Evolutionary conservation across 53 echinoderm and acorn worm species (phyloP).

Genomic region (Luidia sarsii): DNA sequence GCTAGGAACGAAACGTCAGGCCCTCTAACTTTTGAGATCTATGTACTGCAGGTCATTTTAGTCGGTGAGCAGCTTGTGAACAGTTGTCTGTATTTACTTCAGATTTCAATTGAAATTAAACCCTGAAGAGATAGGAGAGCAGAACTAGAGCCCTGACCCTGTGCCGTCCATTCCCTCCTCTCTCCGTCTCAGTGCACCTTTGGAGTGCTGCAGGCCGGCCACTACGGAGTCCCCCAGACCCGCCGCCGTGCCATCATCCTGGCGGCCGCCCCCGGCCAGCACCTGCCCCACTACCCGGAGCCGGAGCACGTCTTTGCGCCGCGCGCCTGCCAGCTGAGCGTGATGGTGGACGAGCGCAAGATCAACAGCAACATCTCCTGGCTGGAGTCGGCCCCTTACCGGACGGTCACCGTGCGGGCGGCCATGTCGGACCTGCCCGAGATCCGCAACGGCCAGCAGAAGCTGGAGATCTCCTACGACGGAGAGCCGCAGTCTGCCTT

Average conservation of each 20-base stretch:
- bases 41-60: too few species aligned
- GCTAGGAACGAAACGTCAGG: too few species aligned
- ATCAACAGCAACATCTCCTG: conserved; percentile 82
- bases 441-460: conserved; percentile 87
- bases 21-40: too few species aligned
- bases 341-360: conserved; percentile 85
- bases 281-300: conserved; percentile 92
- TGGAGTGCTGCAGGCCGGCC: conserved; percentile 96
- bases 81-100: too few species aligned
- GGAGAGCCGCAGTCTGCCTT: conserved; percentile 96
- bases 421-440: conserved; percentile 91
- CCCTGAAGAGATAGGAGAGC: too few species aligned
- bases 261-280: conserved; percentile 95
- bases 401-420: conserved; percentile 92
- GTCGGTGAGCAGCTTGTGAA: too few species aligned
- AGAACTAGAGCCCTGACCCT: neutral
- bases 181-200: conserved; percentile 80
- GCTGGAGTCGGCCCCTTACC: conserved; percentile 84
- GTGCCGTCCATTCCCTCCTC: neutral
- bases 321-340: conserved; percentile 93
- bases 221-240: conserved; percentile 98
- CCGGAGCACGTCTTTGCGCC: conserved; percentile 92
- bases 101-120: too few species aligned
- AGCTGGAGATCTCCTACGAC: conserved; percentile 93
- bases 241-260: conserved; percentile 95